Evolutionary conservation across 2,888 invertebrate genomes (phyloP), one percentile per base, ranked within the genome.

Genomic region (Folsomia candida): DNA sequence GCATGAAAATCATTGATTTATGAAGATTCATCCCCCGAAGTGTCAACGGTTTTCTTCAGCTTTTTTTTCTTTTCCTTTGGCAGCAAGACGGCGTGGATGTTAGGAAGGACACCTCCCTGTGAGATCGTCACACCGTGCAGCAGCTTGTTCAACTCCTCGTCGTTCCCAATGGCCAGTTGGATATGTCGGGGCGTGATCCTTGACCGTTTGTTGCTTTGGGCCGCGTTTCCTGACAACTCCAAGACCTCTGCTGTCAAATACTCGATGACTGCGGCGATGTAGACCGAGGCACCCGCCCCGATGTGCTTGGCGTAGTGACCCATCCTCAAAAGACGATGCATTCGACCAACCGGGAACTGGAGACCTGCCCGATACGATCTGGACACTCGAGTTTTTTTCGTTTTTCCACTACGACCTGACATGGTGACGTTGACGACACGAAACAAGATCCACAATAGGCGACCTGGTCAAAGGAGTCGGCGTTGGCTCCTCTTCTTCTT

Each of bases 331-430:
- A n/a, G 22, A 54, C 66, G 66, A 24, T 54, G 28, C 14, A 29
- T 29, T 14, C 63, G 9, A n/a, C 18, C 22, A 3, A 63, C 37
- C 47, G 63, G 63, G 22, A 65, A 65, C 24, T 54, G 54, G 18
- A 65, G 66, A 6, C 66, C 66, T 54, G 66, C 66, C 14, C 54
- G 51, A 47, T 9, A 9, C 11, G 51, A 47, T 14, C 51, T 9
- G 14, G 51, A 47, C 51, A 47, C 51, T 47, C 51, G 9, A 47
- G 9, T 47, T 14, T 47, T 47, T 14, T 47, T 47, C 11, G 11
- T 47, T 47, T 47, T 47, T 47, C 51, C 51, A 47, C 51, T 14
- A 47, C 51, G 51, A 14, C 51, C 51, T 14, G 51, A 47, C 51
- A 47, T 47, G 11, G 9, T 47, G 51, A 47, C n/a, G n/a, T n/a